Evolutionary conservation across 37 sponge, comb jelly and placozoan species (phyloP).

Genomic region (Tethya wilhelma): DNA sequence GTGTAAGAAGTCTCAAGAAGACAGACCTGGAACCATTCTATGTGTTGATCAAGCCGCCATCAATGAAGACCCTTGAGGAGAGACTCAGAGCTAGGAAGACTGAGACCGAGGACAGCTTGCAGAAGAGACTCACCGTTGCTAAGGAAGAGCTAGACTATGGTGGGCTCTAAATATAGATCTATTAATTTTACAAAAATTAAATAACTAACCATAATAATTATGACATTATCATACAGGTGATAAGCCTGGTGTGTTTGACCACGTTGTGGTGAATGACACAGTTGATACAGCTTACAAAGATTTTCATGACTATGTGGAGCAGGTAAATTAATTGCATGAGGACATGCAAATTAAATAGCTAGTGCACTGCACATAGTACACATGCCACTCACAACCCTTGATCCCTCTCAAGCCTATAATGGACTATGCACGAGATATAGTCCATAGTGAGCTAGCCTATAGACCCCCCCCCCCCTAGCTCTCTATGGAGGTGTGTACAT

Average conservation of each 20-base stretch:
- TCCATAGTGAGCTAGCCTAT: too few relatives aligned
- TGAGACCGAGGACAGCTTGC: slow-evolving; percentile 88
- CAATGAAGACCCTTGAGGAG: slow-evolving; percentile 87
- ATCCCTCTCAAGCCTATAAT: too few relatives aligned
- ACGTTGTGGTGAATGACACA: slow-evolving; percentile 82
- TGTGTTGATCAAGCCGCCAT: slow-evolving; percentile 91
- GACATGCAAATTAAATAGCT: too few relatives aligned
- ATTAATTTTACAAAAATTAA: background rate
- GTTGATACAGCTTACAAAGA: slow-evolving; percentile 73
- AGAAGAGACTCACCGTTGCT: slow-evolving; percentile 83
- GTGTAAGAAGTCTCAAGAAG: slow-evolving; percentile 82
- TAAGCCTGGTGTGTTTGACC: slow-evolving; percentile 92
- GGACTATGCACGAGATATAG: too few relatives aligned
- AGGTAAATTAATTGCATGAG: too few relatives aligned
- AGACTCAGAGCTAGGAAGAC: slow-evolving; percentile 83
- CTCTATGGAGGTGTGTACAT: too few relatives aligned
- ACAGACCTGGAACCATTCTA: slow-evolving; percentile 84
- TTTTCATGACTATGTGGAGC: slow-evolving; percentile 17
- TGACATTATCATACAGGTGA: slow-evolving; percentile 38
- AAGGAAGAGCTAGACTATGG: slow-evolving; percentile 88
- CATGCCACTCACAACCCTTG: too few relatives aligned
- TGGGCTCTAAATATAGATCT: slow-evolving; percentile 10
- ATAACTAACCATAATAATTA: background rate
- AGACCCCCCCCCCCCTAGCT: too few relatives aligned
- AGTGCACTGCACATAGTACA: too few relatives aligned